These are phyloP conservation scores for Tribolium castaneum DNA, from an alignment of 1,140 invertebrate species.

Conservation along the genomic window DNA sequence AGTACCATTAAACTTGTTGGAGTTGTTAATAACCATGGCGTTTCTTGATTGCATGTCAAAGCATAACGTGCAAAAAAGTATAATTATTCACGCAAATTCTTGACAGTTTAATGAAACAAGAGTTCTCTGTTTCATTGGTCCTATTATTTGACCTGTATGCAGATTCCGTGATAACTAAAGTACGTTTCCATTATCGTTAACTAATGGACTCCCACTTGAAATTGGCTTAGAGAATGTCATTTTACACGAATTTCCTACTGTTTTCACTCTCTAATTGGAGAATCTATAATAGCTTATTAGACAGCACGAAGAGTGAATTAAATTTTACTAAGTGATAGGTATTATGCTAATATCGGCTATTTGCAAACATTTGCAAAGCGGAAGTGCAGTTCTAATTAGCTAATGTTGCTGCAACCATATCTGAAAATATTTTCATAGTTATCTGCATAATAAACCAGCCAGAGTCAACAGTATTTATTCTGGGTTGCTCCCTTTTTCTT, in stretches of 20 bases:
- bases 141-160: slow-evolving; percentile 27
- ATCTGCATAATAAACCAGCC: background rate
- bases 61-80: slow-evolving; percentile 23
- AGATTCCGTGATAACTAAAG: slow-evolving; percentile 32
- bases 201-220: slow-evolving; percentile 24
- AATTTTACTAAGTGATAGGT: background rate
- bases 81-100: slow-evolving; percentile 33
- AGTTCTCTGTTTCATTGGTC: slow-evolving; percentile 21
- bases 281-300: background rate
- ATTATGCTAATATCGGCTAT: background rate
- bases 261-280: background rate
- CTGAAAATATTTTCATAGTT: background rate
- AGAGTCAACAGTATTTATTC: no score
- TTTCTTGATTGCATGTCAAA: slow-evolving; percentile 30
- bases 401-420: background rate
- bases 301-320: background rate
- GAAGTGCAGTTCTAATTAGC: background rate
- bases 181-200: slow-evolving; percentile 26
- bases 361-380: background rate
- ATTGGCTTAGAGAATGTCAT: background rate
- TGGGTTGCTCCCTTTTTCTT: no score
- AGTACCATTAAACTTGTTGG: background rate
- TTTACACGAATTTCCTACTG: slow-evolving; percentile 7
- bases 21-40: background rate
- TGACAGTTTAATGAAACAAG: slow-evolving; percentile 33